These are phyloP conservation scores for Epinephelus awoara DNA, from an alignment of 2,797 vertebrate species.

Conservation along the genomic window DNA sequence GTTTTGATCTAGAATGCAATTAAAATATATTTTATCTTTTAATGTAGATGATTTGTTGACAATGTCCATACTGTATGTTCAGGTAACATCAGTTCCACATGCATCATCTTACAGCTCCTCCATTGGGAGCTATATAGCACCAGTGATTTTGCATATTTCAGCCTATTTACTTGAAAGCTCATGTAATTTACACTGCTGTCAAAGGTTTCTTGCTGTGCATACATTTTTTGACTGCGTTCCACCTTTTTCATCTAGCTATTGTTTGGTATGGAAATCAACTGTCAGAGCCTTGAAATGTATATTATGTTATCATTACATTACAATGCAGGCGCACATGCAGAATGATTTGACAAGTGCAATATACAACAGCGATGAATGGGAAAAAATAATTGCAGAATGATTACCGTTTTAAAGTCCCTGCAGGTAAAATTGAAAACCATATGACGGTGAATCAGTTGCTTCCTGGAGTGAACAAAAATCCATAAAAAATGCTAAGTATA, in stretches of 20 bases:
- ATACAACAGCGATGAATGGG: not conserved
- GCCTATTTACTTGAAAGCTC: not conserved
- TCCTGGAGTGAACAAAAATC: not conserved
- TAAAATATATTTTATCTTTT: not conserved
- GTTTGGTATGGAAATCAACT: not conserved
- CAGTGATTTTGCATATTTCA: not conserved
- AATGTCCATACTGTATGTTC: not conserved
- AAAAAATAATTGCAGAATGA: not conserved
- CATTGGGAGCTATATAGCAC: not conserved
- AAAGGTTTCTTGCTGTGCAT: not conserved
- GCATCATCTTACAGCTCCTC: not conserved
- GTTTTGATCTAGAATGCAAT: too few species aligned
- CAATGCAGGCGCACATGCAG: not conserved
- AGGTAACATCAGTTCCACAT: not conserved
- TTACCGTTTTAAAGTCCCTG: not conserved
- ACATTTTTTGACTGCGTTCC: not conserved
- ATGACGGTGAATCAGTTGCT: too few species aligned
- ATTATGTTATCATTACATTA: not conserved
- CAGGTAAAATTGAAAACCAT: not conserved
- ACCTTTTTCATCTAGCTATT: not conserved
- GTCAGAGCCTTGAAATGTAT: not conserved
- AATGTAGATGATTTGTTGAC: not conserved
- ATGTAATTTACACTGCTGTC: not conserved
- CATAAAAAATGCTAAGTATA: not conserved
- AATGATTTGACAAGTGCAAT: constrained; percentile 4